Percentiles rank a stretch among this genome's conserved stretches.
Conservation (phyloP, 2,113 vertebrate genomes). For the Phalacrocorax brasilianus region DNA sequence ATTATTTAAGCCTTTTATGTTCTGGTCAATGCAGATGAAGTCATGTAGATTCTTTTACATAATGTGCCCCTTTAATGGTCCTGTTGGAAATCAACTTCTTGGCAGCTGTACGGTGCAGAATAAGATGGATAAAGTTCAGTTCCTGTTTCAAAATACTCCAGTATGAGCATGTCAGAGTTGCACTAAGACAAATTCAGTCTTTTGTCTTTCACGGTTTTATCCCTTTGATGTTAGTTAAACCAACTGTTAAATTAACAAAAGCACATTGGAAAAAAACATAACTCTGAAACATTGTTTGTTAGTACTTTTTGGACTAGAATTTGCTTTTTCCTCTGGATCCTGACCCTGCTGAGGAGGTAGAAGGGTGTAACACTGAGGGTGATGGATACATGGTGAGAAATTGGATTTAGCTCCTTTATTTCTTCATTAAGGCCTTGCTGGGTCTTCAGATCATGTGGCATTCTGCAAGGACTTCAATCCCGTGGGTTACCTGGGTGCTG, state of each 20-base stretch:
- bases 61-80: not conserved
- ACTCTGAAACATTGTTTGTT: not conserved
- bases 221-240: not conserved
- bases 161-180: not conserved
- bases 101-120: constrained; percentile 8
- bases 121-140: not conserved
- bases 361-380: not conserved
- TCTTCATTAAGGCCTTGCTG: not conserved
- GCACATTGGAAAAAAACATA: not conserved
- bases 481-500: not conserved
- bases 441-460: not conserved
- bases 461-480: not conserved
- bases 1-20: constrained; percentile 14
- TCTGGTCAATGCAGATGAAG: constrained; percentile 29
- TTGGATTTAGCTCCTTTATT: not conserved
- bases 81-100: constrained; percentile 12
- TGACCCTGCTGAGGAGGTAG: not conserved
- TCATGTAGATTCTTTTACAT: constrained; percentile 14
- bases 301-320: not conserved
- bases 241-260: not conserved
- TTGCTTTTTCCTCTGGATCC: not conserved
- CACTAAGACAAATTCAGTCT: not conserved
- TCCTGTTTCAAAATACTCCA: not conserved
- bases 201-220: not conserved
- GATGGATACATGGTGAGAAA: not conserved